Base-by-base conservation (phyloP, 2,888 invertebrate species). In the Euproctis similis region DNA sequence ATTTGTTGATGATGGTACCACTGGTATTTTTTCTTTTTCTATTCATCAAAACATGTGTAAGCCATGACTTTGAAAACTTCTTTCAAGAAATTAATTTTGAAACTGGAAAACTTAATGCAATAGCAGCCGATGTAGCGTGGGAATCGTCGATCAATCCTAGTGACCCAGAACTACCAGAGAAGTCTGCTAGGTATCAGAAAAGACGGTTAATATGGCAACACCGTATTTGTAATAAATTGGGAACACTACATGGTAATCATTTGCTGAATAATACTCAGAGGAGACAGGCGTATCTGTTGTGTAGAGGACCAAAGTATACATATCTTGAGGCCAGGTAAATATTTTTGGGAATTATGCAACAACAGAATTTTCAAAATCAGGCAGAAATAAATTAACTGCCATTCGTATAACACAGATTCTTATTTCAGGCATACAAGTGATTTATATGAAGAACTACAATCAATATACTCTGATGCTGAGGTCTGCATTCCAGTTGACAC, bases 291-390 rank as follows among this genome's bases (percentile, higher is more conserved):
- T 86, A 86, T 65, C 62, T 90, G 7, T 46, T 91, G 21, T 92
- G 91, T 48, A 74, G 88, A 45, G 90, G 90, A 21, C 88, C 90
- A 0, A 85, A 73, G 29, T 90, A 82, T 53, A 85, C 82, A 2
- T 67, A 73, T 23, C 57, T 78, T 25, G 86, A 89, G 56, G 80
- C 86, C 5, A 80, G 85, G 89, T 89, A 63, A 47, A 59, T 8
- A 12, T 12, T 4, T 21, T 4, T 14, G 6, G 6, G 4, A 14
- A 14, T 14, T 4, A 14, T 14, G n/a, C n/a, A n/a, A n/a, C n/a
- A n/a, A n/a, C n/a, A n/a, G n/a, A n/a, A n/a, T n/a, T n/a, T n/a
- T n/a, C n/a, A n/a, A n/a, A n/a, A n/a, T n/a, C n/a, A n/a, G n/a
- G n/a, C n/a, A 14, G 6, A 14, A 14, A 14, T 14, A 14, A 14